A percentile compares a stretch with the other conserved stretches of the same genome.
Evolutionary conservation across 1,140 invertebrate species (phyloP).

Genomic region (Lasioglossum albipes): DNA sequence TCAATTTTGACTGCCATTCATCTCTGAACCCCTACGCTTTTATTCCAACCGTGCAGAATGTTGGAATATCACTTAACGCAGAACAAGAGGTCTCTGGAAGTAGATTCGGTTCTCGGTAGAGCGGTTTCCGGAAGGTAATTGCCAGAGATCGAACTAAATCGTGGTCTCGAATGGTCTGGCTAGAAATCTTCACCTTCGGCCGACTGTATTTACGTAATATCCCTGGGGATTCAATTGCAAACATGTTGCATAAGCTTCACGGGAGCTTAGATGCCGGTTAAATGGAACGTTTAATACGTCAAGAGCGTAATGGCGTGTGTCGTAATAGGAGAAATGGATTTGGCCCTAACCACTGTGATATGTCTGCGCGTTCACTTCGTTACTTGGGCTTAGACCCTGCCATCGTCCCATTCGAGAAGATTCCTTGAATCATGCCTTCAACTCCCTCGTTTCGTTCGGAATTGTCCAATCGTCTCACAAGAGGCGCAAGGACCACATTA

Average conservation of each 20-base stretch:
- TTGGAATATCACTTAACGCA: too few relatives aligned
- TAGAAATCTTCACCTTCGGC: constrained; percentile 13
- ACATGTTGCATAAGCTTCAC: constrained; percentile 59
- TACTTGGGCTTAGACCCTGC: constrained; percentile 62
- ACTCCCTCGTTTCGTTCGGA: not conserved
- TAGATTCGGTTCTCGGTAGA: not conserved
- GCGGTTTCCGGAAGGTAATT: not conserved
- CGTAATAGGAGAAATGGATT: constrained; percentile 76
- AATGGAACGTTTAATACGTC: constrained; percentile 74
- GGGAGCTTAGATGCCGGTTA: constrained; percentile 57
- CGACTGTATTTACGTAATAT: constrained; percentile 24
- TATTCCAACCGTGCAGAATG: too few relatives aligned
- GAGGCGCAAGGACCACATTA: not conserved
- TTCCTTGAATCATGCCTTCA: not conserved
- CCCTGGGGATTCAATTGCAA: constrained; percentile 51
- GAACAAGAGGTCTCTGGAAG: not conserved
- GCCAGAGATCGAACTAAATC: not conserved
- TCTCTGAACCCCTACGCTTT: too few relatives aligned
- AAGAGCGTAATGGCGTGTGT: constrained; percentile 71
- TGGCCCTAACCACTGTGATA: constrained; percentile 70
- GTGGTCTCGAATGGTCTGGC: not conserved
- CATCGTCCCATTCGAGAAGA: constrained; percentile 31
- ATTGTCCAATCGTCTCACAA: not conserved
- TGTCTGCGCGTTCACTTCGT: constrained; percentile 69
- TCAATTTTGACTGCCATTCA: too few relatives aligned